Conservation (phyloP, 2,797 vertebrate species). For the Enteromius anoplus region DNA sequence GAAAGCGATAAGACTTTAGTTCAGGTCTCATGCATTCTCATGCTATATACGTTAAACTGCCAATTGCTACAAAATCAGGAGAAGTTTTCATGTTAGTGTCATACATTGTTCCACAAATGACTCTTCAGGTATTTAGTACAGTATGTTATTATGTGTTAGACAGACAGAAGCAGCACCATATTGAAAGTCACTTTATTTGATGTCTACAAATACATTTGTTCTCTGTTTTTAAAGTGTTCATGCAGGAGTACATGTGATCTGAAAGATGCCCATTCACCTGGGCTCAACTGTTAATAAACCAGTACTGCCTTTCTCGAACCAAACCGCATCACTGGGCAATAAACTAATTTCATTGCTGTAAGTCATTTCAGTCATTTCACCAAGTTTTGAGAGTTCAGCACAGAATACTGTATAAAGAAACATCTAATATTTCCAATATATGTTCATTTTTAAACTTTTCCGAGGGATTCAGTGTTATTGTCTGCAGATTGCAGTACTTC, state of each 20-base stretch:
- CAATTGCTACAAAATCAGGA: conserved; percentile 18
- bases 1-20: conserved; percentile 4
- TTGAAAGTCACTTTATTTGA: conserved; percentile 47
- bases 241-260: conserved; percentile 52
- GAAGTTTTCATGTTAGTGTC: not conserved
- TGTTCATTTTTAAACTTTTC: conserved; percentile 74
- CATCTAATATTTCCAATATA: conserved; percentile 13
- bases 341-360: conserved; percentile 66
- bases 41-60: not conserved
- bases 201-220: conserved; percentile 55
- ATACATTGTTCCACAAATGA: conserved; percentile 28
- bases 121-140: conserved; percentile 19
- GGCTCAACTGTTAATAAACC: conserved; percentile 55
- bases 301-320: conserved; percentile 43
- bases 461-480: conserved; percentile 76
- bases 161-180: conserved; percentile 54
- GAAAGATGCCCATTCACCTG: conserved; percentile 40
- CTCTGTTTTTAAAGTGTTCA: conserved; percentile 53
- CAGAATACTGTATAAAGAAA: conserved; percentile 62
- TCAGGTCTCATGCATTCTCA: conserved; percentile 36
- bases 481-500: conserved; percentile 84
- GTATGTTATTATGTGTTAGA: conserved; percentile 29
- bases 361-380: conserved; percentile 69
- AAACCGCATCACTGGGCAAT: conserved; percentile 54
- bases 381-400: conserved; percentile 67